Percentiles rank a stretch among this genome's conserved stretches.
phyloP scores from a whole-genome alignment of 1,140 invertebrate genomes.

The Drosophila trapezifrons region DNA sequence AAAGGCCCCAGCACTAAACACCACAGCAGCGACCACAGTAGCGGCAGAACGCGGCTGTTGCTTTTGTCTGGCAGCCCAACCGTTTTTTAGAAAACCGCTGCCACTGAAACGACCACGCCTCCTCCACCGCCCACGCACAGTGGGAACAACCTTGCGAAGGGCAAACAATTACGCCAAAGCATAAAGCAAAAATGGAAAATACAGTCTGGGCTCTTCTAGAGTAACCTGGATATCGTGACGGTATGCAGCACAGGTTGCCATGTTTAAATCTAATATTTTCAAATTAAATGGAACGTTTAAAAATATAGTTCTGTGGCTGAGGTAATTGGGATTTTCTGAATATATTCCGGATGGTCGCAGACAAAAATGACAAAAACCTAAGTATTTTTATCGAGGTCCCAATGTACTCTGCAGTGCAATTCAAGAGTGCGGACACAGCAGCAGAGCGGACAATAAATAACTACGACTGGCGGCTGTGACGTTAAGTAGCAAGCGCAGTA shows the following conservation, averaged over 20 bases:
- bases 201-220: conserved; percentile 2
- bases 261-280: not conserved
- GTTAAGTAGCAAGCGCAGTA: conserved; percentile 55
- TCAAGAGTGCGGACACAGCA: conserved; percentile 26
- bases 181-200: conserved; percentile 18
- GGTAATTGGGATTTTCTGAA: too few species aligned
- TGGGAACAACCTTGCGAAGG: conserved; percentile 63
- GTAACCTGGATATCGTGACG: not conserved
- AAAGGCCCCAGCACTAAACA: conserved; percentile 39
- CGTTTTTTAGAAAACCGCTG: conserved; percentile 49
- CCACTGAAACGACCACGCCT: conserved; percentile 5
- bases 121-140: conserved; percentile 27
- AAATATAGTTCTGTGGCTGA: too few species aligned
- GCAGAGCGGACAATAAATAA: conserved; percentile 51
- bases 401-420: conserved; percentile 12
- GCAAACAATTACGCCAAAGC: conserved; percentile 49
- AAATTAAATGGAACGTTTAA: not conserved
- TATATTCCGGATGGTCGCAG: too few species aligned
- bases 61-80: conserved; percentile 54
- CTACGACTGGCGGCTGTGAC: conserved; percentile 36
- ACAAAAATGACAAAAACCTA: too few species aligned
- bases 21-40: conserved; percentile 4
- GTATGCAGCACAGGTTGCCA: not conserved
- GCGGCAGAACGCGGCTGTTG: conserved; percentile 59
- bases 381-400: conserved; percentile 2